A percentile compares a stretch with the other conserved stretches of the same genome.
phyloP scores from a whole-genome alignment of 2,797 vertebrate genomes.

The Siniperca obscura region DNA sequence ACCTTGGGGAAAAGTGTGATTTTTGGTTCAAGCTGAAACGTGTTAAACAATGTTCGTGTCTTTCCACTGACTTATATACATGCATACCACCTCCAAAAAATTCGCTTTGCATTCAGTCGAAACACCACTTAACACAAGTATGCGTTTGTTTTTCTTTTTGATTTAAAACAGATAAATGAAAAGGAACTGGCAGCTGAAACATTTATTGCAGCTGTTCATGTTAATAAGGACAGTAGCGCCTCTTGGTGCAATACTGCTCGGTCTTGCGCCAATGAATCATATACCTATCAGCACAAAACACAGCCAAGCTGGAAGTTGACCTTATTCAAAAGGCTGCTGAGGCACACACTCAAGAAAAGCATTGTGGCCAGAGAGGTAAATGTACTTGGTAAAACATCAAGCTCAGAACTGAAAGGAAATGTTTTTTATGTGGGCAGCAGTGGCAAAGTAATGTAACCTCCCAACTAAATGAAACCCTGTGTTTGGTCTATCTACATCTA shows the following conservation, averaged over 20 bases:
- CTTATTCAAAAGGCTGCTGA: neutral
- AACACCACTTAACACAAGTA: neutral
- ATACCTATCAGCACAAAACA: conserved; percentile 19
- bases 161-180: neutral
- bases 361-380: conserved; percentile 1
- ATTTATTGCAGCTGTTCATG: neutral
- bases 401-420: neutral
- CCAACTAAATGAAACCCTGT: neutral
- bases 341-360: neutral
- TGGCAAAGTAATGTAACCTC: neutral
- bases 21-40: neutral
- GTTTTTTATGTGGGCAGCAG: conserved; percentile 7
- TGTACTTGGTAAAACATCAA: conserved; percentile 1
- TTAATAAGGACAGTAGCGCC: neutral
- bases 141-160: neutral
- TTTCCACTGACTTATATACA: neutral
- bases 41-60: too few species aligned
- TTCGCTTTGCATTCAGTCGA: too few species aligned
- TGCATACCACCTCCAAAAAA: neutral
- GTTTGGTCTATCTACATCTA: neutral
- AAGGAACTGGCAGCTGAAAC: neutral
- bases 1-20: neutral
- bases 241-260: neutral
- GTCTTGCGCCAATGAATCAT: conserved; percentile 28
- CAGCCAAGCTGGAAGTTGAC: conserved; percentile 20